Percentiles rank a stretch among this genome's conserved stretches.
Evolutionary conservation across 53 echinoderm and acorn worm species (phyloP).

Genomic region (Echinarachnius parma): DNA sequence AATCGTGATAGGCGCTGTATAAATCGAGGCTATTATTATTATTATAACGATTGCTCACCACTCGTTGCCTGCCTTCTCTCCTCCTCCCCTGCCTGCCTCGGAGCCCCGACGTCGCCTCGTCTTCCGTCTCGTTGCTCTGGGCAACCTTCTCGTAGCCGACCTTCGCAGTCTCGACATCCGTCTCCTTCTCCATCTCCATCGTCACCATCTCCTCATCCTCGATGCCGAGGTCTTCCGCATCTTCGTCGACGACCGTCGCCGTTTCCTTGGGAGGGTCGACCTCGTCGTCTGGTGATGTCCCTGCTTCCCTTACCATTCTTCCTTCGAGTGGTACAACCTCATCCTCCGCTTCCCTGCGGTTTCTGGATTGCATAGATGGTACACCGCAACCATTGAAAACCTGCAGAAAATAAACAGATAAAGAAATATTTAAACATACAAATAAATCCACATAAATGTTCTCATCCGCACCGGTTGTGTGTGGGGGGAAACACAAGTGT

Average conservation of each 20-base stretch:
- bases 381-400: conserved; percentile 36
- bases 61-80: background rate
- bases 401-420: background rate
- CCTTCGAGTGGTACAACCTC: background rate
- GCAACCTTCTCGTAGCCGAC: background rate
- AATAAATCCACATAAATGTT: too few species aligned
- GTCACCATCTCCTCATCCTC: conserved; percentile 7
- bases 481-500: too few species aligned
- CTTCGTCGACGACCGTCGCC: too few species aligned
- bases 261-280: background rate
- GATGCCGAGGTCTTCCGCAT: conserved; percentile 12
- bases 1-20: too few species aligned
- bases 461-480: too few species aligned
- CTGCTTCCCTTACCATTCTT: background rate
- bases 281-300: background rate
- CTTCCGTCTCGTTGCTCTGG: background rate
- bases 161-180: background rate
- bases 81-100: conserved; percentile 25
- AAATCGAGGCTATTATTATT: too few species aligned
- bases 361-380: conserved; percentile 6
- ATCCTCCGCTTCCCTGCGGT: conserved; percentile 6
- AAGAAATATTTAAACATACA: too few species aligned
- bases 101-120: background rate
- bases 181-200: background rate
- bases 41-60: background rate